Evolutionary conservation across 2,888 invertebrate genomes (phyloP).

Genomic region (Siphonodentalium dalli): DNA sequence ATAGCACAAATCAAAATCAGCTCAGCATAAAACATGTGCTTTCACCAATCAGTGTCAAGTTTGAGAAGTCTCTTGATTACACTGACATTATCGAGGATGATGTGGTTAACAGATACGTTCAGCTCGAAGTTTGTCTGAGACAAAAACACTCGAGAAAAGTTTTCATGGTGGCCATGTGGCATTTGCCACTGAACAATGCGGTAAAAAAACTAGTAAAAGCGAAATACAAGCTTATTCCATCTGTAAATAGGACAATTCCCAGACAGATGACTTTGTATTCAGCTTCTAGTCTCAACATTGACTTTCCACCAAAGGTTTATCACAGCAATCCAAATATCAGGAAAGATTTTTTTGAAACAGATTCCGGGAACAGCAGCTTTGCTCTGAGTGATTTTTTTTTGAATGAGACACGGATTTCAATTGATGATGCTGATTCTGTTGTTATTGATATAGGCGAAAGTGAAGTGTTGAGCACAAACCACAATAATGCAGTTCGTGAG

Average conservation of each 20-base stretch:
- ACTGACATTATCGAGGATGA: conserved; percentile 39
- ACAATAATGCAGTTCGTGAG: no score
- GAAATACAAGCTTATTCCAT: conserved; percentile 49
- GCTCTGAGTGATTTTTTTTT: no score
- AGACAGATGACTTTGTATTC: conserved; percentile 55
- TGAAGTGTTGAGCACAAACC: no score
- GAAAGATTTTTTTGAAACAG: no score
- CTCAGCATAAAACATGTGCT: conserved; percentile 41
- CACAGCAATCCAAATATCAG: conserved; percentile 43
- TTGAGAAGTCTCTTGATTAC: conserved; percentile 50
- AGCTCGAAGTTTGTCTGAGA: conserved; percentile 53
- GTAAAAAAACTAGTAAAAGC: conserved; percentile 51
- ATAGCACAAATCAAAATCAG: conserved; percentile 19
- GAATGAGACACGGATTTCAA: no score
- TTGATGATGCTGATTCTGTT: no score
- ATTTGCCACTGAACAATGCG: conserved; percentile 46
- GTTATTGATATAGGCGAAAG: no score
- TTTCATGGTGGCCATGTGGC: conserved; percentile 51
- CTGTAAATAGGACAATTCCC: conserved; percentile 54
- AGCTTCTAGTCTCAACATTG: conserved; percentile 41
- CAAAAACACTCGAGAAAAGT: conserved; percentile 50
- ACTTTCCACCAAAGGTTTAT: conserved; percentile 30
- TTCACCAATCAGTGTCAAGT: conserved; percentile 42
- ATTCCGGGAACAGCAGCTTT: no score
- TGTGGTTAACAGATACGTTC: conserved; percentile 43